A percentile compares a stretch with the other conserved stretches of the same genome.
phyloP scores from a whole-genome alignment of 2,888 invertebrate genomes.

The Arge pagana region DNA sequence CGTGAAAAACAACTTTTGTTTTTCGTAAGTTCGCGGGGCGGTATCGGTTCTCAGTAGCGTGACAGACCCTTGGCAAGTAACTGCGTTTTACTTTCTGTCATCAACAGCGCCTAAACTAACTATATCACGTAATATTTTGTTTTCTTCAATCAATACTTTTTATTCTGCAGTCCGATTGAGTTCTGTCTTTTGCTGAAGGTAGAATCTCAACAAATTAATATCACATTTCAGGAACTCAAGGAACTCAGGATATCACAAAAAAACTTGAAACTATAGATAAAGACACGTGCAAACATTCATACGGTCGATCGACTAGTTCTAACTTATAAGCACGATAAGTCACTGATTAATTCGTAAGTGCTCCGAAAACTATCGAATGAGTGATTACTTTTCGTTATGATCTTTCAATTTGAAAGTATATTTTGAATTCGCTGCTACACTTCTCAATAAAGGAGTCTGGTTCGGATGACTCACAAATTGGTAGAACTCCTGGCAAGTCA shows the following conservation, averaged over 20 bases:
- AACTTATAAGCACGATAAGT: not conserved
- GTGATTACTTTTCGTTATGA: not conserved
- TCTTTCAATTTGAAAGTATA: constrained; percentile 10
- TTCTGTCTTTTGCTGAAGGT: too few relatives aligned
- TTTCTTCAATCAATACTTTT: too few relatives aligned
- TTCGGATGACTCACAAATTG: constrained; percentile 1
- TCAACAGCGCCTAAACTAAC: too few relatives aligned
- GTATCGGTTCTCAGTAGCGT: too few relatives aligned
- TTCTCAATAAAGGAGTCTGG: not conserved
- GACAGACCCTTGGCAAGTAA: too few relatives aligned
- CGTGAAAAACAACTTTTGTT: too few relatives aligned
- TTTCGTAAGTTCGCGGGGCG: too few relatives aligned
- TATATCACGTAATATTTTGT: too few relatives aligned
- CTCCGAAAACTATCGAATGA: not conserved
- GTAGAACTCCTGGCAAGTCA: constrained; percentile 9
- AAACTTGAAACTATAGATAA: constrained; percentile 1
- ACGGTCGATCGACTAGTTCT: constrained; percentile 1
- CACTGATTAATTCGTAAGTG: constrained; percentile 1
- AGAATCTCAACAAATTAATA: too few relatives aligned
- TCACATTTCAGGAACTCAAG: not conserved
- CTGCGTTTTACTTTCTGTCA: too few relatives aligned
- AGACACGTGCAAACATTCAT: not conserved
- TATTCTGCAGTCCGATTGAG: too few relatives aligned
- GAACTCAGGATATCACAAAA: constrained; percentile 2
- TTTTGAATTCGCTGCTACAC: constrained; percentile 4